Conservation (phyloP, 1,140 invertebrate genomes). For the Sitophilus oryzae region DNA sequence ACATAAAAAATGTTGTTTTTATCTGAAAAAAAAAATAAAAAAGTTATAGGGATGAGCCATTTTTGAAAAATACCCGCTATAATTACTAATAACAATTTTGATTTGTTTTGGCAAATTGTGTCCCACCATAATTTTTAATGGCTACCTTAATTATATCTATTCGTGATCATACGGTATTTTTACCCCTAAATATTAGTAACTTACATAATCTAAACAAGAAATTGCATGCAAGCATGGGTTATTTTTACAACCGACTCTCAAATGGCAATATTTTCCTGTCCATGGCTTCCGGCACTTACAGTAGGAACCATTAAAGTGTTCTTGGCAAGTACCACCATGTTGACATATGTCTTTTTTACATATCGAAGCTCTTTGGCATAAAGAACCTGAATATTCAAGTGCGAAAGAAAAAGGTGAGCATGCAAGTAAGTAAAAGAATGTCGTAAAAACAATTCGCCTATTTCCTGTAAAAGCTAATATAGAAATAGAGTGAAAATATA, state of each 20-base stretch:
- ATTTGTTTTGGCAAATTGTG: too few species aligned
- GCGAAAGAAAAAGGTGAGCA: slow-evolving; percentile 26
- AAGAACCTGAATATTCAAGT: slow-evolving; percentile 47
- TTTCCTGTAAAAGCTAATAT: too few species aligned
- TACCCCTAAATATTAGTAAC: slow-evolving; percentile 40
- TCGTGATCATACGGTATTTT: too few species aligned
- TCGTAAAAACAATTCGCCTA: too few species aligned
- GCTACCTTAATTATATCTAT: too few species aligned
- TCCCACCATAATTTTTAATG: too few species aligned
- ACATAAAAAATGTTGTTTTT: too few species aligned
- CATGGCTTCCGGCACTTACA: slow-evolving; percentile 54
- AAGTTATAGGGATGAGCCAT: too few species aligned
- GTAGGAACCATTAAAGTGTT: slow-evolving; percentile 44
- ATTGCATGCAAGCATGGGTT: slow-evolving; percentile 53
- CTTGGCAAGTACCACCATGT: slow-evolving; percentile 58
- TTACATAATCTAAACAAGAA: slow-evolving; percentile 57
- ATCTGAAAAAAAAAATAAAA: too few species aligned
- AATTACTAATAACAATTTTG: too few species aligned
- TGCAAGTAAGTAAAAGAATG: slow-evolving; percentile 30
- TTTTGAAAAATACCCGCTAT: too few species aligned
- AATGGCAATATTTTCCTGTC: slow-evolving; percentile 49
- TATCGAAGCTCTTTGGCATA: slow-evolving; percentile 53
- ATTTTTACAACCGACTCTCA: slow-evolving; percentile 47
- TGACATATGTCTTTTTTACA: slow-evolving; percentile 51
- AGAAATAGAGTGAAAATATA: too few species aligned